Evolutionary conservation across 1,140 invertebrate genomes (phyloP), one percentile per base, ranked within the genome.

Genomic region (Proctacanthus coquilletti): DNA sequence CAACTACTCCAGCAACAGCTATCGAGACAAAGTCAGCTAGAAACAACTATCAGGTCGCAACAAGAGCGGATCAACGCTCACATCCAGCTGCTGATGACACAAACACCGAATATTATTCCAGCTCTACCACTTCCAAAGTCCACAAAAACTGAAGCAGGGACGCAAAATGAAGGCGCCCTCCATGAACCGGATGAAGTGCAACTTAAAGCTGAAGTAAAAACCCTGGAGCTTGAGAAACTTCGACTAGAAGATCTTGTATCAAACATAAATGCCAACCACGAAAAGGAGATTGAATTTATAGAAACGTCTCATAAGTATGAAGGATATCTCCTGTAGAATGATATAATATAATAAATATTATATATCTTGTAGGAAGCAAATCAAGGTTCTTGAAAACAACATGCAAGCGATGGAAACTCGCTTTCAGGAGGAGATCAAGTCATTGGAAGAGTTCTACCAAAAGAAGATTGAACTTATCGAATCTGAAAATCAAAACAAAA

Each of bases 21-120:
- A 29, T 49, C 63, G 32, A 62, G 64, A 30, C 66, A 69, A 40
- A 59, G 62, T 34, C 50, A 60, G 39, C 53, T 69, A 43, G 66
- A 69, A 45, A 57, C 62, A 34, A 60, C 63, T 34, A 64, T 68
- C 39, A 51, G 61, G 25, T 38, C 53, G 8, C 66, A 69, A 45
- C 66, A 69, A 43, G 62, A 67, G 40, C 50, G 64, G 4, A 66
- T 69, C 9, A 69, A 66, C 47, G 56, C 62, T 45, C 64, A 69
- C 34, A 62, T 69, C 9, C 60, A 68, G 36, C 43, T 64, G 10
- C 45, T 69, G 43, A 55, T 67, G 45, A 46, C 52, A 0, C 60
- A 64, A 37, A 60, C 61, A 2, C 34, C 43, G 0, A 37, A 17
- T 14, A 10, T 27, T 2, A 11, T 14, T 0, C 0, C 30, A 15